Base-by-base conservation (phyloP, 2,113 vertebrate genomes). In the Pithys albifrons region DNA sequence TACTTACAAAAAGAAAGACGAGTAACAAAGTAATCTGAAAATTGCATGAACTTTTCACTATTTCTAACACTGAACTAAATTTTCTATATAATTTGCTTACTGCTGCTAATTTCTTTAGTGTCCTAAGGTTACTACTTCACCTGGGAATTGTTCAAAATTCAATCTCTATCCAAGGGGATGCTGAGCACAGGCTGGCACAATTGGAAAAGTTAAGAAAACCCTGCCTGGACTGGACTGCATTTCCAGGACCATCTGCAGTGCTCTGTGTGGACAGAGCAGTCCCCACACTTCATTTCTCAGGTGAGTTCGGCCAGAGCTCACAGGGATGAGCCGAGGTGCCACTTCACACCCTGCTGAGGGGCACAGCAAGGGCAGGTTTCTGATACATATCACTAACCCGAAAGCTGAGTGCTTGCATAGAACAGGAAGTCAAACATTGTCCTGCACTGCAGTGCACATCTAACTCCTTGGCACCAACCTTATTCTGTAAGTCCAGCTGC, bases 401-500 rank as follows among this genome's bases (percentile, higher is more conserved):
- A 75, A 75, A 85, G 20, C 33, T 66, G 65, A 27, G 17, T 48
- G 54, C 12, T 75, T 37, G 19, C 45, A 39, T 9, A 51, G 57
- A 81, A 51, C 12, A 45, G 7, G 41, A 18, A 24, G 59, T 13
- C 14, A 0, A 5, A 43, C 0, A 19, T 23, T 54, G 62, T 57
- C 66, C 52, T 57, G 86, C 85, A 91, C 64, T 81, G 31, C 35
- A 39, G 27, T 64, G 66, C 17, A 27, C 61, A 59, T 57, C n/a
- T 59, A 58, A 51, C n/a, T 92, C 58, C 52, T 49, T 66, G 80
- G 85, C 71, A 80, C 52, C 46, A 88, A 91, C 25, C 78, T 65
- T 75, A 88, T 35, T 89, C 70, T 82, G 41, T 15, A 43, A 86
- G 41, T 28, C 57, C 88, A 83, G 80, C 19, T 93, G 65, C 79